phyloP scores from a whole-genome alignment of 2,113 vertebrate species.

The Thalassarche chlororhynchos region DNA sequence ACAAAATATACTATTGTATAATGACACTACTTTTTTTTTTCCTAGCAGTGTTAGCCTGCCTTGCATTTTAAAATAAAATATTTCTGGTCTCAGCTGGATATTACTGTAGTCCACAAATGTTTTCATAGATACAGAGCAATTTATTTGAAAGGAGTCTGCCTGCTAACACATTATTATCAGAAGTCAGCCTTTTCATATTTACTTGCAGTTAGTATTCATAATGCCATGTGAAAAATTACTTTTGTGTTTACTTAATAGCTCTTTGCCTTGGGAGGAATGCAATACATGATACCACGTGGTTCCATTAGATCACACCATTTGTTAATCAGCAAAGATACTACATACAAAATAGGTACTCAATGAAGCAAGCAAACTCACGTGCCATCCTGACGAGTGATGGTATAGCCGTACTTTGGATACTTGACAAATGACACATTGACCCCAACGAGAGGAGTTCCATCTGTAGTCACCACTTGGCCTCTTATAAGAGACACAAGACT shows the following conservation, averaged over 20 bases:
- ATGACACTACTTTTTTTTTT: neutral
- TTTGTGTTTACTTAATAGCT: conserved; percentile 33
- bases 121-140: conserved; percentile 29
- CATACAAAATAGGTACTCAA: neutral
- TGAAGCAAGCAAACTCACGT: conserved; percentile 85
- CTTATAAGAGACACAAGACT: conserved; percentile 96
- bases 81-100: conserved; percentile 63
- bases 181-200: conserved; percentile 42
- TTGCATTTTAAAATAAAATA: conserved; percentile 66
- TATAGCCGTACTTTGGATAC: conserved; percentile 96
- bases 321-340: conserved; percentile 3
- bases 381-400: conserved; percentile 97
- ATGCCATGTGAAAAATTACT: conserved; percentile 32
- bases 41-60: conserved; percentile 7
- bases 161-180: conserved; percentile 5
- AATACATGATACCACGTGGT: neutral
- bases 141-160: conserved; percentile 33
- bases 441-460: conserved; percentile 96
- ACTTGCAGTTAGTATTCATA: conserved; percentile 54
- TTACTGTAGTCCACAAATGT: conserved; percentile 30
- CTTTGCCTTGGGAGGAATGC: conserved; percentile 35
- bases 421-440: conserved; percentile 99
- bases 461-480: conserved; percentile 96
- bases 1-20: conserved; percentile 43
- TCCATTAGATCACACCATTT: conserved; percentile 13